Evolutionary conservation across 2,113 vertebrate genomes (phyloP).

Genomic region (Chaetodon auriga): DNA sequence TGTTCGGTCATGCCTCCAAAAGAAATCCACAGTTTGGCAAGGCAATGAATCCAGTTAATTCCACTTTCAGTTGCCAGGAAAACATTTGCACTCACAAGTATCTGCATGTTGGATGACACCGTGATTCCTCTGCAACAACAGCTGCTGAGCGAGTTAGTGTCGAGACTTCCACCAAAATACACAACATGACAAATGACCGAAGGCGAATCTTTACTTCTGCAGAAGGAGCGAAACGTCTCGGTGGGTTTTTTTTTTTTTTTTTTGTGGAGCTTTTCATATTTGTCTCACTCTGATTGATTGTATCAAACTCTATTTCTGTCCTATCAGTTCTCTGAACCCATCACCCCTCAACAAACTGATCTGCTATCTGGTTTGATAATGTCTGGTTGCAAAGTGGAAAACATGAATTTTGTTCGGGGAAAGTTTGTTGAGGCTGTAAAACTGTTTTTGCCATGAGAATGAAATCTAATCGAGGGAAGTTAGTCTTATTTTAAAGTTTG

Average conservation of each 20-base stretch:
- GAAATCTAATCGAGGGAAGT: background rate
- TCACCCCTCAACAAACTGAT: background rate
- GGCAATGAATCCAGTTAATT: constrained; percentile 35
- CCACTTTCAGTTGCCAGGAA: constrained; percentile 55
- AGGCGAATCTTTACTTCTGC: constrained; percentile 24
- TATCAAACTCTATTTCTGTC: constrained; percentile 25
- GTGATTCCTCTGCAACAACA: constrained; percentile 40
- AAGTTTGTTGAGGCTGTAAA: constrained; percentile 25
- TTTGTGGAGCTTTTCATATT: background rate
- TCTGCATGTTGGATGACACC: constrained; percentile 37
- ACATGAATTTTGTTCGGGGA: constrained; percentile 19
- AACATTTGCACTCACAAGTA: constrained; percentile 63
- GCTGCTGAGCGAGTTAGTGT: constrained; percentile 49
- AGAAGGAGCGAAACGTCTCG: background rate
- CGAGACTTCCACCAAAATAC: constrained; percentile 22
- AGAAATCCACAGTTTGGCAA: constrained; percentile 42
- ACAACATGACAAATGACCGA: constrained; percentile 21
- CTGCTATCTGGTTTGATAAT: constrained; percentile 25
- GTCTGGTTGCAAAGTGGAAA: constrained; percentile 33
- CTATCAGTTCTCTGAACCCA: constrained; percentile 20
- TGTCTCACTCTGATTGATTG: constrained; percentile 20
- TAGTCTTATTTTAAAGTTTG: constrained; percentile 29
- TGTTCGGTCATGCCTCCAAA: constrained; percentile 17
- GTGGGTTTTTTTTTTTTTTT: background rate
- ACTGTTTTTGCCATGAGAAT: constrained; percentile 14